Evolutionary conservation across 2,797 vertebrate genomes (phyloP).

Genomic region (Echiichthys vipera): DNA sequence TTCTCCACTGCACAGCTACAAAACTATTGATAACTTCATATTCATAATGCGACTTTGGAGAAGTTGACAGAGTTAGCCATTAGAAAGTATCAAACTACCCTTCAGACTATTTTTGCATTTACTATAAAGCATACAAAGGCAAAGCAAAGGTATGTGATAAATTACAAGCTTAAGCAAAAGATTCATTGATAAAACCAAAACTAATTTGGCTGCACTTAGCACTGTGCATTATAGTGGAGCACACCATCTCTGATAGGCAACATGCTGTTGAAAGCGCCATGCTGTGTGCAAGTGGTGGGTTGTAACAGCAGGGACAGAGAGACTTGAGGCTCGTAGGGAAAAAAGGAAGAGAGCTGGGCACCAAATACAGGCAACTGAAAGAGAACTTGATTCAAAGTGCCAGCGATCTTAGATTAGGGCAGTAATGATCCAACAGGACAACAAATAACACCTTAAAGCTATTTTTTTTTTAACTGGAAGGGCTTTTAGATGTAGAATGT

Average conservation of each 20-base stretch:
- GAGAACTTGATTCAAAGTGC: slow-evolving; percentile 10
- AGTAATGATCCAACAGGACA: slow-evolving; percentile 32
- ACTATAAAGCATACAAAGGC: not conserved
- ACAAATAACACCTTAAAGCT: slow-evolving; percentile 39
- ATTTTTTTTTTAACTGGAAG: slow-evolving; percentile 49
- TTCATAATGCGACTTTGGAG: slow-evolving; percentile 2
- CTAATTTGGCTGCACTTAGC: not conserved
- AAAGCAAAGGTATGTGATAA: not conserved
- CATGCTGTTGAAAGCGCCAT: not conserved
- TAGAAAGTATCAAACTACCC: not conserved
- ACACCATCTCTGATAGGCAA: not conserved
- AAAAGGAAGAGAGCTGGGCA: slow-evolving; percentile 13
- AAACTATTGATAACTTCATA: not conserved
- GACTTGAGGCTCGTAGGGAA: slow-evolving; percentile 3
- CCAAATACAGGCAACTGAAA: slow-evolving; percentile 29
- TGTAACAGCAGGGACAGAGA: not conserved
- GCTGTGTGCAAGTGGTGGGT: not conserved
- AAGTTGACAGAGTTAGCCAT: no score
- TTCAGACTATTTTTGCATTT: not conserved
- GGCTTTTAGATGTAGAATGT: slow-evolving; percentile 37
- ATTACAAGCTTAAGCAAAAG: slow-evolving; percentile 6
- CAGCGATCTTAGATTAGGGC: slow-evolving; percentile 44
- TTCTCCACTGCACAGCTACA: not conserved
- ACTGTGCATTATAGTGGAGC: not conserved
- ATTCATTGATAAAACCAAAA: slow-evolving; percentile 2